Evolutionary conservation across 2,797 vertebrate species (phyloP), one percentile per base, ranked within the genome.

Genomic region (Diplodus puntazzo): DNA sequence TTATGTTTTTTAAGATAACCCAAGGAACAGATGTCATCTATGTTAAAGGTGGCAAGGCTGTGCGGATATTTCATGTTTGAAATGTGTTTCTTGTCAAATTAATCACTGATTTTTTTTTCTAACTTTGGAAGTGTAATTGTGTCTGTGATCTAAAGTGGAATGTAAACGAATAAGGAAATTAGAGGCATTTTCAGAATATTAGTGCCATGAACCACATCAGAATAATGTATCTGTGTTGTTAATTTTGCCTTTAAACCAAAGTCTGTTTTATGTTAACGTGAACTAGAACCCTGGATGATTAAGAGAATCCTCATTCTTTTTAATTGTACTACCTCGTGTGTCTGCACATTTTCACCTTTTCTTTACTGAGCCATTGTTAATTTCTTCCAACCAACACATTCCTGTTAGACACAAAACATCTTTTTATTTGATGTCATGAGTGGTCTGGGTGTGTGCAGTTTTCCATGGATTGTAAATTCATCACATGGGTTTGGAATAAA

Each of bases 301-400:
- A 16, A 49, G 11, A 52, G 20, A 66, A 57, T 69, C 27, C 5
- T 43, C 1, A 53, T 54, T 73, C 11, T 60, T 64, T 75, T 68
- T 46, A 25, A 64, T 68, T 73, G 57, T 77, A 52, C 90, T 91
- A 90, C 90, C 88, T 91, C 88, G 30, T 77, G 63, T 83, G 54
- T 72, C 69, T 82, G 74, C 73, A 74, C 46, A 25, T 75, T 73
- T 75, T 66, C 43, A 57, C 53, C 49, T 70, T 73, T 68, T 62
- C 42, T 70, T 68, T 60, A n/a, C 55, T 77, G 64, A 81, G 75
- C 67, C 74, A 42, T 80, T 14, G 45, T 76, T 62, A 52, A 0
- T 17, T 43, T 52, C 42, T 73, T 52, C 62, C 48, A 23, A 27
- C 74, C 58, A 63, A 69, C 7, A 82, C 81, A 80, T 89, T 86